Evolutionary conservation across 1,140 invertebrate genomes (phyloP), one percentile per base, ranked within the genome.

Genomic region (Bombus haemorrhoidalis): DNA sequence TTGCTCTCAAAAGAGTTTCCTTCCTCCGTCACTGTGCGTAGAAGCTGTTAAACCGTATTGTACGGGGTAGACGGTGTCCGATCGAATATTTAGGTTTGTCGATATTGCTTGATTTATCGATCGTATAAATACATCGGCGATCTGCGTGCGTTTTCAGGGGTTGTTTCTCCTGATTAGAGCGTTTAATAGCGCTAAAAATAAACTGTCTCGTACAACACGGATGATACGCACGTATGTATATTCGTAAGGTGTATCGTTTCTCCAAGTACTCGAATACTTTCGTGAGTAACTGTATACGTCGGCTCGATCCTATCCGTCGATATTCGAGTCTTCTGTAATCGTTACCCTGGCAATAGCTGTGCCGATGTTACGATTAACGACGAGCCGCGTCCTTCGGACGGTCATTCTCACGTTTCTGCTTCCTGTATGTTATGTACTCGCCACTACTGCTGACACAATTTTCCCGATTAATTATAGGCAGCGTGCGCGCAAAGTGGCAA

Each of bases 351-450:
- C 64, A 34, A 59, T 71, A 32, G 34, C 62, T 47, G 32, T 47
- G 62, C 68, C 75, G 79, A 88, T 82, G 22, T 62, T 79, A 69
- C 83, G 87, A 89, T 86, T 81, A 86, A 89, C 78, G 87, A 83
- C 71, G 64, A 15, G 57, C 43, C 34, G 53, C 81, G 79, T 76
- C 83, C 72, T 89, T 82, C 57, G 75, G 57, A 57, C 73, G 83
- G 75, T 74, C 69, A 41, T 81, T 87, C 81, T 69, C 57, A 41
- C 77, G 57, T 81, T 74, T 68, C 53, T 74, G 74, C 74, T 86
- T 89, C 74, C 83, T n/a, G 83, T 59, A 25, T 68, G 9, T 62
- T 62, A 28, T 37, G 41, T 25, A 39, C 57, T 18, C 62, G 78
- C 28, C 57, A n/a, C 15, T 47, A 53, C 68, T 64, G 28, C 53